A percentile compares a stretch with the other conserved stretches of the same genome.
Evolutionary conservation across 2,888 invertebrate species (phyloP).

Genomic region (Metacarcinus magister): DNA sequence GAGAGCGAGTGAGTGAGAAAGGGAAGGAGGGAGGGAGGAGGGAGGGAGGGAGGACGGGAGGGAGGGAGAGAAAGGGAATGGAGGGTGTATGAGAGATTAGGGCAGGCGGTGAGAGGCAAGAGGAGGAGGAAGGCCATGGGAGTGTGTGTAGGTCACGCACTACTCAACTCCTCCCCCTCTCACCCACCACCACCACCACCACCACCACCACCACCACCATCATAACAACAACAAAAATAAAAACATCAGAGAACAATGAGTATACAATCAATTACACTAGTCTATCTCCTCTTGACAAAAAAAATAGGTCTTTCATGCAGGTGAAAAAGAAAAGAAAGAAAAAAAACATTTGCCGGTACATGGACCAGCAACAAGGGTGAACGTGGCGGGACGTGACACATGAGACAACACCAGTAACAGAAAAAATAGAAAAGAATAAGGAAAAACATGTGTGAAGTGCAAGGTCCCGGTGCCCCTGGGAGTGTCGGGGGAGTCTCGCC

Average conservation of each 20-base stretch:
- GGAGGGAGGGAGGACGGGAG: not conserved
- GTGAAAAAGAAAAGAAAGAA: not conserved
- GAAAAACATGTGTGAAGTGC: conserved; percentile 64
- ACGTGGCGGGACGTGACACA: not conserved
- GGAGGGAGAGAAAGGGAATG: not conserved
- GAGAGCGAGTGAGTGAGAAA: not conserved
- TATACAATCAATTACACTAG: not conserved
- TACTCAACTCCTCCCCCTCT: not conserved
- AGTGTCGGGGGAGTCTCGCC: not conserved
- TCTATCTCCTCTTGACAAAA: not conserved
- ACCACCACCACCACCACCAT: conserved; percentile 41
- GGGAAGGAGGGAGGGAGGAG: not conserved
- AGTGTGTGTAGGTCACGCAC: conserved; percentile 10
- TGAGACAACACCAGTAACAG: not conserved
- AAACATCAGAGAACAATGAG: not conserved
- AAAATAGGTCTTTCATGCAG: not conserved
- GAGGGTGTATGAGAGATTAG: not conserved
- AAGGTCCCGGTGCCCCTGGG: not conserved
- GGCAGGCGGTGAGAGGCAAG: not conserved
- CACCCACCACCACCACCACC: not conserved
- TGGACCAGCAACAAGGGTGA: not conserved
- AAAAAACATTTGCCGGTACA: not conserved
- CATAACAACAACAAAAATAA: not conserved
- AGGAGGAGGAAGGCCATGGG: not conserved
- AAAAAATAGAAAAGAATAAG: not conserved